Evolutionary conservation across 2,113 vertebrate species (phyloP).

Genomic region (Campylorhamphus procurvoides): DNA sequence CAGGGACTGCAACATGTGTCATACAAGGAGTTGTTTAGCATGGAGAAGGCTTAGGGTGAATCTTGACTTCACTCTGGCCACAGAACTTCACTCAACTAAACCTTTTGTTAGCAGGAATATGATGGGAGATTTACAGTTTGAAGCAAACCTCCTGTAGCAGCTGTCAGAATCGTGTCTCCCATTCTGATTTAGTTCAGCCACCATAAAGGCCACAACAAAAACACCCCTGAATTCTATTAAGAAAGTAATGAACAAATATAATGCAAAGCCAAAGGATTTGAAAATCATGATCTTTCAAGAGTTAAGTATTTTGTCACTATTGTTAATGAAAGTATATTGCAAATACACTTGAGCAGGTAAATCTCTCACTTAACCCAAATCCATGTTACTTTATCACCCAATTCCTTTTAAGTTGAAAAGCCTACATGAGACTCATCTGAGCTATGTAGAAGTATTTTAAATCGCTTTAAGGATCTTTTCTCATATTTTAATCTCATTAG

Average conservation of each 20-base stretch:
- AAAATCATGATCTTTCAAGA: background rate
- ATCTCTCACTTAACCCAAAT: background rate
- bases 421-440: background rate
- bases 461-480: background rate
- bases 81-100: background rate
- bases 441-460: background rate
- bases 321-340: background rate
- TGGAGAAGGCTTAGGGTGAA: background rate
- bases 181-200: background rate
- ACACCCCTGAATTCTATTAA: background rate
- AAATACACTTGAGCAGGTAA: background rate
- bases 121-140: rapidly evolving
- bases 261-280: background rate
- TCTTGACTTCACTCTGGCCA: background rate
- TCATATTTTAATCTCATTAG: background rate
- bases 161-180: background rate
- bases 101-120: background rate
- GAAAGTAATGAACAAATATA: background rate
- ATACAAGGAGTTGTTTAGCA: background rate
- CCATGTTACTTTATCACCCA: background rate
- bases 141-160: background rate
- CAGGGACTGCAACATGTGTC: background rate
- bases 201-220: background rate
- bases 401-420: background rate
- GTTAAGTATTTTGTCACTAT: background rate